Evolutionary conservation across 2,113 vertebrate species (phyloP).

Genomic region (Zosterops hypoxanthus): DNA sequence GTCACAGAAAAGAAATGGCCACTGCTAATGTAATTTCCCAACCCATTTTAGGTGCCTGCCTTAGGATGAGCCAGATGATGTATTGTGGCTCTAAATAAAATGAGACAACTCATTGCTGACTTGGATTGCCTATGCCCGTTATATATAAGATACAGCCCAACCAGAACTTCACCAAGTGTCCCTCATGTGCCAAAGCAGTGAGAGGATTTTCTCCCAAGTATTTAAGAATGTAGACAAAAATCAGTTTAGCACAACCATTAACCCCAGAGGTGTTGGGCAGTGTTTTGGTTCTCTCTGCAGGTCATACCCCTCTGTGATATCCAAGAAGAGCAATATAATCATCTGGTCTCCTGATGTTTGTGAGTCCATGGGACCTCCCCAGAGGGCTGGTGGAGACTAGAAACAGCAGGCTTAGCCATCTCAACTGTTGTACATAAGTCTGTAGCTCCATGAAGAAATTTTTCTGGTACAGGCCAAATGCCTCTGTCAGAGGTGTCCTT

Average conservation of each 20-base stretch:
- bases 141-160: neutral
- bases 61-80: neutral
- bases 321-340: neutral
- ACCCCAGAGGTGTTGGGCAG: neutral
- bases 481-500: neutral
- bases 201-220: neutral
- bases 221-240: neutral
- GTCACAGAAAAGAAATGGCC: neutral
- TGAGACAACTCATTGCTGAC: neutral
- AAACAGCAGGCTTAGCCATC: neutral
- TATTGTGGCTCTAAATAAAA: neutral
- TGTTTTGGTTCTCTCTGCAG: neutral
- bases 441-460: neutral
- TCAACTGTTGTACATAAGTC: neutral
- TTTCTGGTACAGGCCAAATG: neutral
- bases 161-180: neutral
- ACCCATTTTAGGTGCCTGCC: neutral
- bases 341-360: neutral
- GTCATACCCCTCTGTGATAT: rapidly evolving
- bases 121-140: neutral
- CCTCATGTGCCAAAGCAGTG: neutral
- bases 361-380: neutral
- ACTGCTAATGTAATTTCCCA: neutral
- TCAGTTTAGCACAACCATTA: neutral
- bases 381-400: neutral